Evolutionary conservation across 2,113 vertebrate genomes (phyloP), one percentile per base, ranked within the genome.

Genomic region (Calidris pugnax): DNA sequence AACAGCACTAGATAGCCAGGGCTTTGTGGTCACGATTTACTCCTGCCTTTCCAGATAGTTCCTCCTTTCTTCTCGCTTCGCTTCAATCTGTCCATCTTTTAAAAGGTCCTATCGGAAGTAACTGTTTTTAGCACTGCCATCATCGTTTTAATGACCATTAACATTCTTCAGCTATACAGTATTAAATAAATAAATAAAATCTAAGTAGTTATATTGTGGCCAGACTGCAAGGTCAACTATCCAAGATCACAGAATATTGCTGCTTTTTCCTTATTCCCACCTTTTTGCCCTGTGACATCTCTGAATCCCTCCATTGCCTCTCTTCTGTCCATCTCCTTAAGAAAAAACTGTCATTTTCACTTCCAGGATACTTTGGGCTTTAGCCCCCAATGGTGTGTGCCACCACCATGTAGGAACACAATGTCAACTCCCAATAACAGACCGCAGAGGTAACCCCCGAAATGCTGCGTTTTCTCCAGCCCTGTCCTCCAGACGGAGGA

Each of bases 1-100:
- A 90, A 73, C 93, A 96, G 67, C 48, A 56, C 62, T 37, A 79
- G 59, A 79, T 85, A n/a, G 89, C 66, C 67, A 87, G 39, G 18
- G 60, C 7, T 32, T 92, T 83, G 89, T 32, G 60, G 76, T 69
- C 89, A 72, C 11, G 2, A 51, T 82, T 83, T 73, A 51, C 53
- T 95, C 85, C 74, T 87, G 66, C 87, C 78, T 77, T 89, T 79
- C 48, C 84, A 92, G 39, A 74, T 30, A 87, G 87, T 76, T 96
- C 90, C 81, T 96, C 51, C 67, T 91, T 97, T 96, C 83, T 91
- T 97, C 76, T 55, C 71, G 48, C 32, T 90, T 69, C 4, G 1
- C 82, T 89, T 87, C 53, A 22, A 22, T 60, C 73, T 50, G 4
- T 57, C 74, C 48, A 16, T 35, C 81, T 84, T 91, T 92, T 50